Conservation (phyloP, 2,888 invertebrate genomes). For the Watsonalla binaria region DNA sequence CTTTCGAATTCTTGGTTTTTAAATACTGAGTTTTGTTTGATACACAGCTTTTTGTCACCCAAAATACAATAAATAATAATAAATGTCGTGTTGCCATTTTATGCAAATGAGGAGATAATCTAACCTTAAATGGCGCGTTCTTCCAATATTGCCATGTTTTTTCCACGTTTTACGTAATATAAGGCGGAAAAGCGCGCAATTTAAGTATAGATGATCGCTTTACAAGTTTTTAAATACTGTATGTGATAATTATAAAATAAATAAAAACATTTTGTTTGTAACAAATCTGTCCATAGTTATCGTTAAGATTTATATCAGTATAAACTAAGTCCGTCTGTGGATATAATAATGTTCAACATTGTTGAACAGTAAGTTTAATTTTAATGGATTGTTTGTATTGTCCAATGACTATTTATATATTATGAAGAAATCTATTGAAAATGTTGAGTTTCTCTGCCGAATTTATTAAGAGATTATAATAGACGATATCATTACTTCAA, state of each 20-base stretch:
- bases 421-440: slow-evolving; percentile 6
- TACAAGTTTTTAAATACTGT: slow-evolving; percentile 9
- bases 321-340: slow-evolving; percentile 25
- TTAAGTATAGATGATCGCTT: too few species aligned
- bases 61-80: background rate
- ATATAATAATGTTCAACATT: slow-evolving; percentile 15
- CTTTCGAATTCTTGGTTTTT: too few species aligned
- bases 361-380: slow-evolving; percentile 4
- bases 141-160: background rate
- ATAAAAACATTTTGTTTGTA: slow-evolving; percentile 47
- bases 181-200: too few species aligned
- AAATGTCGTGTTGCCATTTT: background rate
- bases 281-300: slow-evolving; percentile 60
- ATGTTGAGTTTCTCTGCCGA: slow-evolving; percentile 7
- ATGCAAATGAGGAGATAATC: background rate
- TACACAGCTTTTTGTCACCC: background rate
- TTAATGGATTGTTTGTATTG: background rate
- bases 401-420: slow-evolving; percentile 4
- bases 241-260: slow-evolving; percentile 55
- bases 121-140: background rate
- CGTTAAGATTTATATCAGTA: slow-evolving; percentile 23
- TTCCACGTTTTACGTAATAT: too few species aligned
- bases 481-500: background rate
- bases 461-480: slow-evolving; percentile 2
- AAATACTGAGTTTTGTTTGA: too few species aligned